Percentiles rank a stretch among this genome's conserved stretches.
Evolutionary conservation across 2,113 vertebrate species (phyloP).

Genomic region (Lathamus discolor): DNA sequence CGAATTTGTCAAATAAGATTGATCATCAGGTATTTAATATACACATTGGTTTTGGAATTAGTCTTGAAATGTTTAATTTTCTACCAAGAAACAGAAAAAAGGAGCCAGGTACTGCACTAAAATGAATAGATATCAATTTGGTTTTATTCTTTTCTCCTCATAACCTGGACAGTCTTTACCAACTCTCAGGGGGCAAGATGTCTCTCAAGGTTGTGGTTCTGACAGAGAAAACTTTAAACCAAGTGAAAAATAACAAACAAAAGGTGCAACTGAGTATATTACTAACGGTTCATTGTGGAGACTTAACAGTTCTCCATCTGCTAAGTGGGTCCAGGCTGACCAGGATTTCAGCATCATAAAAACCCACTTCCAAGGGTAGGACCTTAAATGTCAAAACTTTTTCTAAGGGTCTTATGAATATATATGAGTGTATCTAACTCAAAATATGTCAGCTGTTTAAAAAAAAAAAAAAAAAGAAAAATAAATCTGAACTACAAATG

Average conservation of each 20-base stretch:
- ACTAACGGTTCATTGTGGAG: background rate
- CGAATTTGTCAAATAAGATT: background rate
- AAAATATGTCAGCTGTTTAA: background rate
- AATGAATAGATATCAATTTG: background rate
- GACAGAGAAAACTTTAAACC: background rate
- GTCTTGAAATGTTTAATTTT: background rate
- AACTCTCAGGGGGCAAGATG: background rate
- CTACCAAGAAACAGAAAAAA: background rate
- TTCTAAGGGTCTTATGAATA: background rate
- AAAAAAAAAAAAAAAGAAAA: background rate
- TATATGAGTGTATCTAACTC: background rate
- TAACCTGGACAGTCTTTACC: background rate
- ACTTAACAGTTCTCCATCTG: background rate
- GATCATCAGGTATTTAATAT: background rate
- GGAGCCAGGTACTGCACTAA: rapidly evolving
- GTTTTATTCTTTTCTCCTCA: background rate
- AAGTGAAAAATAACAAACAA: background rate
- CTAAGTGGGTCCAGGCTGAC: background rate
- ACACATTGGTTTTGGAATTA: background rate
- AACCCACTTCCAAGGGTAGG: background rate
- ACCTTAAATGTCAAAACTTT: constrained; percentile 5
- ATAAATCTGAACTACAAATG: background rate
- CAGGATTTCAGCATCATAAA: background rate
- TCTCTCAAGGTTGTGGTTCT: background rate
- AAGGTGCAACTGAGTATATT: background rate